These are phyloP conservation scores for Mythimna albipuncta DNA, from an alignment of 2,888 invertebrate species.

Conservation along the genomic window DNA sequence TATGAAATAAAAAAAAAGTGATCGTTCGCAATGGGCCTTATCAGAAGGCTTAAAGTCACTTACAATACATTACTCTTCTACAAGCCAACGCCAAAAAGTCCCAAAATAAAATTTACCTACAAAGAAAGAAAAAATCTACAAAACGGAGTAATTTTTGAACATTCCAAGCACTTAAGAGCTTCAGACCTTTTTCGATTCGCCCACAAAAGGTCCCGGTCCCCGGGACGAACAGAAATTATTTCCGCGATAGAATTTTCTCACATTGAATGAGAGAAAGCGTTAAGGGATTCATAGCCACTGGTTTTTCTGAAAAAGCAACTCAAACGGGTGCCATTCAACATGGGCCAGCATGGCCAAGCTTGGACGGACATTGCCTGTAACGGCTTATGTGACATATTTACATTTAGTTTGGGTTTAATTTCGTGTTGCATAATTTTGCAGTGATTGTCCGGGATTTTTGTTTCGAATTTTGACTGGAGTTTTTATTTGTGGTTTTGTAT, in stretches of 20 bases:
- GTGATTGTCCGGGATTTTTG: background rate
- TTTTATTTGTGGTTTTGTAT: background rate
- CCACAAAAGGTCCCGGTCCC: conserved; percentile 70
- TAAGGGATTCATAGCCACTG: conserved; percentile 79
- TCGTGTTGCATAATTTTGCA: background rate
- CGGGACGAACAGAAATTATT: conserved; percentile 79
- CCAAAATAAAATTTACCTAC: conserved; percentile 37
- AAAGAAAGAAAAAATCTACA: conserved; percentile 30
- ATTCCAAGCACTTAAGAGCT: conserved; percentile 65
- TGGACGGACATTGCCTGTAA: conserved; percentile 72
- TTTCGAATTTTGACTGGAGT: background rate
- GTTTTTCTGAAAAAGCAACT: conserved; percentile 83
- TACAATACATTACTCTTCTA: background rate
- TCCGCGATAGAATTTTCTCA: conserved; percentile 84
- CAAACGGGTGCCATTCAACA: conserved; percentile 76
- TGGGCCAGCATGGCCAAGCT: conserved; percentile 66
- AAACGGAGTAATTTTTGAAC: conserved; percentile 62
- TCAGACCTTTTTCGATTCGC: conserved; percentile 64
- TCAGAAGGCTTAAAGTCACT: background rate
- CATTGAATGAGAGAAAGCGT: conserved; percentile 77
- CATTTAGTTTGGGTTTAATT: conserved; percentile 28
- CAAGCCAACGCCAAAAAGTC: conserved; percentile 9
- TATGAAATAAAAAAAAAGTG: too few species aligned
- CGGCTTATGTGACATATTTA: conserved; percentile 67
- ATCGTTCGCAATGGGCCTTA: too few species aligned